These are phyloP conservation scores for Aspidiotus rigidus DNA, from an alignment of 2,888 invertebrate species.

Conservation along the genomic window DNA sequence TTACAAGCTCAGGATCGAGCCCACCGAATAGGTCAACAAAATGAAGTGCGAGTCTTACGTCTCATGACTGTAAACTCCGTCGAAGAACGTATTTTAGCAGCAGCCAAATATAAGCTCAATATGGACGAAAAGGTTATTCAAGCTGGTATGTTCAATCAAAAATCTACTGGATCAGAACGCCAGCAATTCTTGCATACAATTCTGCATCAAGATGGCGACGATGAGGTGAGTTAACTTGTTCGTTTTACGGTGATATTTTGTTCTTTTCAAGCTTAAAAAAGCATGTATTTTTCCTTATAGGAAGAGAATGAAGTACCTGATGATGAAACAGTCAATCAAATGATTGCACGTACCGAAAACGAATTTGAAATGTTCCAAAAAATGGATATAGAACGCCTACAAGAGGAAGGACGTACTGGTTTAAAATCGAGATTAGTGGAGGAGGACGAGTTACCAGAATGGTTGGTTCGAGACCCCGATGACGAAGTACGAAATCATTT, in stretches of 20 bases:
- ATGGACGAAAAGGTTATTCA: slow-evolving; percentile 99
- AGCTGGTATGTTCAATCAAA: slow-evolving; percentile 99
- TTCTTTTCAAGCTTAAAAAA: not conserved
- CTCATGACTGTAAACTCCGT: slow-evolving; percentile 99
- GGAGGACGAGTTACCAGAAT: slow-evolving; percentile 87
- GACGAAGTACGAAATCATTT: slow-evolving; percentile 58
- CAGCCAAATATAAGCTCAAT: slow-evolving; percentile 94
- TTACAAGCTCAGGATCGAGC: slow-evolving; percentile 99
- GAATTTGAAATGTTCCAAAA: slow-evolving; percentile 90
- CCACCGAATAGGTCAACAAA: slow-evolving; percentile 97
- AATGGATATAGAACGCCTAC: slow-evolving; percentile 83
- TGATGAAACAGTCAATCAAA: slow-evolving; percentile 97
- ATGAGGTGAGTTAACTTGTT: slow-evolving; percentile 53
- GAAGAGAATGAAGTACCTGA: slow-evolving; percentile 96
- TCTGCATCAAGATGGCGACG: slow-evolving; percentile 86
- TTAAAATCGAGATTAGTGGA: slow-evolving; percentile 81
- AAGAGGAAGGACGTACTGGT: slow-evolving; percentile 62
- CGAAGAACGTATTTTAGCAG: slow-evolving; percentile 95
- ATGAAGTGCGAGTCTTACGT: slow-evolving; percentile 92
- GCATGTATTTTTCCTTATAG: slow-evolving; percentile 41
- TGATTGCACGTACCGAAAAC: slow-evolving; percentile 91
- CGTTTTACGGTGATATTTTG: not conserved
- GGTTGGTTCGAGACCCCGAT: slow-evolving; percentile 79
- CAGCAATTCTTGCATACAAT: slow-evolving; percentile 93
- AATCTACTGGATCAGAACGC: slow-evolving; percentile 92